Evolutionary conservation across 92 coral and sea anemone genomes (phyloP).

Genomic region (Siderastrea siderea): DNA sequence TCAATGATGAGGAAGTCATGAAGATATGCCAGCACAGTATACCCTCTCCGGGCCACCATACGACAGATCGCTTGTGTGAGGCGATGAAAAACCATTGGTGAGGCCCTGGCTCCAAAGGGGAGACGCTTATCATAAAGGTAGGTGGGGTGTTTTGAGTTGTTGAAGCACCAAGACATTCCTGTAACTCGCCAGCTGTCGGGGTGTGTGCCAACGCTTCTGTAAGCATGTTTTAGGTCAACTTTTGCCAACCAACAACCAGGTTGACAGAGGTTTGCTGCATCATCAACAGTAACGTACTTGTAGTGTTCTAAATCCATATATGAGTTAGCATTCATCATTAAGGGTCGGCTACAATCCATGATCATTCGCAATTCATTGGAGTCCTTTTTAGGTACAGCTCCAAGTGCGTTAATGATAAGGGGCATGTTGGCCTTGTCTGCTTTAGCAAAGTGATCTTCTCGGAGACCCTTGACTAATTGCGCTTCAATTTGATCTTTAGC

Average conservation of each 20-base stretch:
- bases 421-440: conserved; percentile 21
- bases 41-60: conserved; percentile 13
- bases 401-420: conserved; percentile 39
- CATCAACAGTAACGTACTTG: no score
- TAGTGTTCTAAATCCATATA: conserved; percentile 46
- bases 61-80: conserved; percentile 30
- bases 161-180: conserved; percentile 20
- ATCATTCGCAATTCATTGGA: conserved; percentile 32
- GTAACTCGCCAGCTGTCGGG: neutral
- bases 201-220: neutral
- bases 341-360: conserved; percentile 39
- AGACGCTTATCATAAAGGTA: conserved; percentile 16
- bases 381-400: conserved; percentile 53
- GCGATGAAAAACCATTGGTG: no score
- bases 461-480: neutral
- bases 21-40: neutral
- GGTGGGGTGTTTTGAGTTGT: neutral
- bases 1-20: neutral
- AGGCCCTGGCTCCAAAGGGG: no score
- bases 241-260: neutral
- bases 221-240: no score
- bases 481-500: conserved; percentile 45
- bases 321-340: conserved; percentile 1
- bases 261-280: conserved; percentile 7
- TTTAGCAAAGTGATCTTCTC: conserved; percentile 15